Conservation (phyloP, 2,888 invertebrate species). For the Andrena bicolor region DNA sequence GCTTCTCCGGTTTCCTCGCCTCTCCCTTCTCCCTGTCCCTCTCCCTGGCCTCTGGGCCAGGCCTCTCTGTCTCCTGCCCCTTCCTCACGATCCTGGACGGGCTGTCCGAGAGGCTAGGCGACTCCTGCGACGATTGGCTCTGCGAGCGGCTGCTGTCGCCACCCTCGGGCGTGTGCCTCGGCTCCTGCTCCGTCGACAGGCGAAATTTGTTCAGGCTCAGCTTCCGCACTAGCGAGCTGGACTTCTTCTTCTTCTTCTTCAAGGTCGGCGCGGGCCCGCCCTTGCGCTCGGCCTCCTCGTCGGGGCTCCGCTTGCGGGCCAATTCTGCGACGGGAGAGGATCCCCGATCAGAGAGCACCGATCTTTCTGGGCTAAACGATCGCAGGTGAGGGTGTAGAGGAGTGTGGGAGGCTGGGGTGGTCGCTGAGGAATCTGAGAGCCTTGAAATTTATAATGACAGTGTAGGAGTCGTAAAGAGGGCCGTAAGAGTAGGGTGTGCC, state of each 20-base stretch:
- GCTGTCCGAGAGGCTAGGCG: conserved; percentile 75
- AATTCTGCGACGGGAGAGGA: conserved; percentile 51
- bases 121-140: conserved; percentile 82
- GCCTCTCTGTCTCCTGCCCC: conserved; percentile 52
- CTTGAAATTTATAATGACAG: too few relatives aligned
- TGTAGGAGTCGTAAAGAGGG: too few relatives aligned
- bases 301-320: conserved; percentile 50
- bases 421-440: too few relatives aligned
- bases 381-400: too few relatives aligned
- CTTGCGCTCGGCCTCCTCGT: conserved; percentile 60
- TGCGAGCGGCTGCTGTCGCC: conserved; percentile 80
- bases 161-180: conserved; percentile 80
- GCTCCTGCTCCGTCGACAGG: conserved; percentile 67
- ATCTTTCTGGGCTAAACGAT: not conserved
- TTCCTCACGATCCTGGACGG: conserved; percentile 66
- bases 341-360: conserved; percentile 32
- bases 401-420: too few relatives aligned
- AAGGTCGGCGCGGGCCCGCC: conserved; percentile 27
- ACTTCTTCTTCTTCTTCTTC: conserved; percentile 75
- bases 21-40: conserved; percentile 57
- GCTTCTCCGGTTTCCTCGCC: conserved; percentile 70
- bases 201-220: conserved; percentile 81
- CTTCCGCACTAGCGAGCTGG: conserved; percentile 79
- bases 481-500: too few relatives aligned
- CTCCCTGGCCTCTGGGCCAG: conserved; percentile 23